A percentile compares a stretch with the other conserved stretches of the same genome.
Conservation (phyloP, 2,888 invertebrate genomes). For the Acanthosoma haemorrhoidale region DNA sequence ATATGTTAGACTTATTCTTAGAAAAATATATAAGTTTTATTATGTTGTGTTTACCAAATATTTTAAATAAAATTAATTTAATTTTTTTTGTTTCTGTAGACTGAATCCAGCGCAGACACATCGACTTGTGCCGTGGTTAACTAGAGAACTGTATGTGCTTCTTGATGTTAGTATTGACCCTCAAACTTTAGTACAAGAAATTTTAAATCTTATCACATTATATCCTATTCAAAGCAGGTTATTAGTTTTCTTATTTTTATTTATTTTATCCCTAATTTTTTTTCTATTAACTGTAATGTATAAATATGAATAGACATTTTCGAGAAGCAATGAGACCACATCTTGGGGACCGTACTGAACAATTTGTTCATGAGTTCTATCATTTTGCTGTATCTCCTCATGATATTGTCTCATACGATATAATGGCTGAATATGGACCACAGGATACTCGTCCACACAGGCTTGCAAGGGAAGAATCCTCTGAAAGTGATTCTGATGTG, state of each 20-base stretch:
- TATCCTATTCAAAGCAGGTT: conserved; percentile 52
- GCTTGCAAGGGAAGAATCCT: not conserved
- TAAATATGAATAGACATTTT: conserved; percentile 52
- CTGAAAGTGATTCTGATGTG: conserved; percentile 19
- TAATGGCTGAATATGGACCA: conserved; percentile 43
- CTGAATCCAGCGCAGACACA: conserved; percentile 73
- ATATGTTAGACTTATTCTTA: too few relatives aligned
- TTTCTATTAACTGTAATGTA: not conserved
- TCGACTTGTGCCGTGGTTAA: conserved; percentile 81
- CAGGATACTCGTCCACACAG: not conserved
- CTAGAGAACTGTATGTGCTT: conserved; percentile 75
- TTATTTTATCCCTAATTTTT: not conserved
- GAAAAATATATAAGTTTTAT: too few relatives aligned
- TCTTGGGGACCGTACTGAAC: conserved; percentile 66
- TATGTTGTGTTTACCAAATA: too few relatives aligned
- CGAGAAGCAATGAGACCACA: conserved; percentile 62
- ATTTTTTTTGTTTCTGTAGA: conserved; percentile 44
- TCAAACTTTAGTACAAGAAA: conserved; percentile 59
- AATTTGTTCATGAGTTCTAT: conserved; percentile 84
- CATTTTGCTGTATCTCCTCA: conserved; percentile 81
- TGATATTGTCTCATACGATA: conserved; percentile 78
- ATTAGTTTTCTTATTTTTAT: not conserved
- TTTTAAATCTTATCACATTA: conserved; percentile 49
- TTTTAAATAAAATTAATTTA: too few relatives aligned
- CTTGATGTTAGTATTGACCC: conserved; percentile 45